Percentiles rank a stretch among this genome's conserved stretches.
These are phyloP conservation scores for Gonatopus flavifemur DNA, from an alignment of 1,140 invertebrate species.

Conservation along the genomic window DNA sequence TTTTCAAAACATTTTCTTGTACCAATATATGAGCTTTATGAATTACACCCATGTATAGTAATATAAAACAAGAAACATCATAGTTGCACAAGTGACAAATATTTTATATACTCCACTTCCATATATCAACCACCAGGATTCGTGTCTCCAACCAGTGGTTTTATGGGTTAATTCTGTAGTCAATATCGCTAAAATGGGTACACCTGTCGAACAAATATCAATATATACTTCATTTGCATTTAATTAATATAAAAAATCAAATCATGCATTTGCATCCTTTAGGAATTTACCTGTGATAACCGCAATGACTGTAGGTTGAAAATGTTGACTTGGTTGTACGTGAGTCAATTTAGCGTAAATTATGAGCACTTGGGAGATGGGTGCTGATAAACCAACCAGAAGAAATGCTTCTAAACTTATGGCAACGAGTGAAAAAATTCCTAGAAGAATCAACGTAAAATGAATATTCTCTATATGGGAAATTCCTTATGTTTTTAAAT, in stretches of 20 bases:
- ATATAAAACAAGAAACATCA: slow-evolving; percentile 59
- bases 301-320: slow-evolving; percentile 62
- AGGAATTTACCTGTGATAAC: slow-evolving; percentile 59
- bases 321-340: slow-evolving; percentile 54
- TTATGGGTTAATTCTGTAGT: slow-evolving; percentile 62
- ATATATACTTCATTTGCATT: not conserved
- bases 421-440: slow-evolving; percentile 51
- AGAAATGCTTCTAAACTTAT: slow-evolving; percentile 60
- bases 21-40: slow-evolving; percentile 56
- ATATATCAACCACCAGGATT: slow-evolving; percentile 63
- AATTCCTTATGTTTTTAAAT: not conserved
- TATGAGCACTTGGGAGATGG: slow-evolving; percentile 62
- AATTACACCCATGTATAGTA: slow-evolving; percentile 59
- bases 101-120: slow-evolving; percentile 62
- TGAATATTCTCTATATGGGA: not conserved
- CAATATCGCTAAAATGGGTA: slow-evolving; percentile 61
- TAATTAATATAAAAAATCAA: not conserved
- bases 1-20: slow-evolving; percentile 50
- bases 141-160: slow-evolving; percentile 57
- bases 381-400: slow-evolving; percentile 61
- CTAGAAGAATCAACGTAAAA: slow-evolving; percentile 25
- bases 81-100: slow-evolving; percentile 58
- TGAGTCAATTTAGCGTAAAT: slow-evolving; percentile 62
- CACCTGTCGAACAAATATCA: slow-evolving; percentile 42
- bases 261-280: no score